phyloP scores from a whole-genome alignment of 1,140 invertebrate genomes.

The Drosophila cardini region DNA sequence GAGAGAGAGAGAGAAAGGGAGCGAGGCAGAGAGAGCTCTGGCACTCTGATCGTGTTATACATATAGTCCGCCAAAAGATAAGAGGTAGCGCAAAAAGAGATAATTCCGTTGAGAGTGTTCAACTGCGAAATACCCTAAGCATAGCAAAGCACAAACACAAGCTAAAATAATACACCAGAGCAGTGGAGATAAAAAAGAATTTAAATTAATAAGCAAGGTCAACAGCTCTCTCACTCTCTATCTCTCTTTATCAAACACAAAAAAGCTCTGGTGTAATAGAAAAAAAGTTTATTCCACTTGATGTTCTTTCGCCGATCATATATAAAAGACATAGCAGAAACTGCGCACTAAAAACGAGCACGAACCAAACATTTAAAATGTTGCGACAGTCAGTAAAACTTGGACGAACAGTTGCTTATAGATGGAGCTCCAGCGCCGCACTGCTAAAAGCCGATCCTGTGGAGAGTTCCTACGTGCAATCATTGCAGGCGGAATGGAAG shows the following conservation, averaged over 20 bases:
- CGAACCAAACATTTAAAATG: not conserved
- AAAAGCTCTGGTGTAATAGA: constrained; percentile 1
- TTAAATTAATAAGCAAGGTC: too few relatives aligned
- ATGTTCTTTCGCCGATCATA: not conserved
- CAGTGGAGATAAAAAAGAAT: not conserved
- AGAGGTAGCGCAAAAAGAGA: too few relatives aligned
- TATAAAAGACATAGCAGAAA: not conserved
- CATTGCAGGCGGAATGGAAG: constrained; percentile 58
- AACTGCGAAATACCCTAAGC: too few relatives aligned
- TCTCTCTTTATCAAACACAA: not conserved
- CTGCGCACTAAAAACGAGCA: not conserved
- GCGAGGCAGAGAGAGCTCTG: too few relatives aligned
- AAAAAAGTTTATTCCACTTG: not conserved
- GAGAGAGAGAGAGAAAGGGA: too few relatives aligned
- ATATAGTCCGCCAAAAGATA: too few relatives aligned
- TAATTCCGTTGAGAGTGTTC: too few relatives aligned
- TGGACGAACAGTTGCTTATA: not conserved
- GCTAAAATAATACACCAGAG: too few relatives aligned
- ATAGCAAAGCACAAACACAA: too few relatives aligned
- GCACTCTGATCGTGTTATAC: too few relatives aligned
- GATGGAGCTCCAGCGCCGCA: constrained; percentile 36
- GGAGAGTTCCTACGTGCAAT: constrained; percentile 30
- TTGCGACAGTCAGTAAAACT: not conserved
- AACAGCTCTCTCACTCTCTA: too few relatives aligned
- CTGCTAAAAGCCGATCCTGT: not conserved